Percentiles rank a stretch among this genome's conserved stretches.
phyloP scores from a whole-genome alignment of 2,888 invertebrate species.

The Quadroppia sp. region DNA sequence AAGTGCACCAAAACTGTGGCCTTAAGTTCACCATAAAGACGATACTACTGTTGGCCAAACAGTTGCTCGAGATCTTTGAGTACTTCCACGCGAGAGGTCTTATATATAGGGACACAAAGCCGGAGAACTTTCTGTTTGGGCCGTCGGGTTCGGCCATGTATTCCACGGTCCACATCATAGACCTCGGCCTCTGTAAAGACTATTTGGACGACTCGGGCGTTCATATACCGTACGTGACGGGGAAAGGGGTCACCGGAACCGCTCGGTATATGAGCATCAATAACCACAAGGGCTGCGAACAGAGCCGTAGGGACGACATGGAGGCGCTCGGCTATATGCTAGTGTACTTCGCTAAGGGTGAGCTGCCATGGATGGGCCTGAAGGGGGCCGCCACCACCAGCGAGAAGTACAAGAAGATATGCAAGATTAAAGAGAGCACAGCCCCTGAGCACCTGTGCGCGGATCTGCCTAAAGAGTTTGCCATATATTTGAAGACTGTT shows the following conservation, averaged over 20 bases:
- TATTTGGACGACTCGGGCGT: background rate
- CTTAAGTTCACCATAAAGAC: slow-evolving; percentile 10
- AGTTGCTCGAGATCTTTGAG: slow-evolving; percentile 26
- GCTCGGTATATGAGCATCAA: slow-evolving; percentile 39
- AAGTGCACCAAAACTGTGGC: background rate
- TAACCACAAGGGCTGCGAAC: slow-evolving; percentile 31
- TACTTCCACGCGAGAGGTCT: slow-evolving; percentile 22
- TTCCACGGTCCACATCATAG: background rate
- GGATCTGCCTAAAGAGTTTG: slow-evolving; percentile 33
- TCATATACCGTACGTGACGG: background rate
- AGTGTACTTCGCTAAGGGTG: slow-evolving; percentile 28
- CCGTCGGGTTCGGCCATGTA: background rate
- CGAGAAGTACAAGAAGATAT: slow-evolving; percentile 37
- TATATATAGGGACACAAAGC: slow-evolving; percentile 33
- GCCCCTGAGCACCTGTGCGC: slow-evolving; percentile 15
- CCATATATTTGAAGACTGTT: slow-evolving; percentile 26
- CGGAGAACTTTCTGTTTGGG: slow-evolving; percentile 38
- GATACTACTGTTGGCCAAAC: slow-evolving; percentile 17
- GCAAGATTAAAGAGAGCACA: background rate
- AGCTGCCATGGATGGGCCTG: slow-evolving; percentile 36
- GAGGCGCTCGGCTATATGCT: slow-evolving; percentile 38
- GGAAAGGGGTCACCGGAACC: slow-evolving; percentile 12
- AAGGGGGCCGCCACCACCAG: no score
- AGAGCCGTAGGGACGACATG: slow-evolving; percentile 35
- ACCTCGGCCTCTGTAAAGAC: slow-evolving; percentile 7